Base-by-base conservation (phyloP, 2,888 invertebrate species). In the Parasteatoda lunata region DNA sequence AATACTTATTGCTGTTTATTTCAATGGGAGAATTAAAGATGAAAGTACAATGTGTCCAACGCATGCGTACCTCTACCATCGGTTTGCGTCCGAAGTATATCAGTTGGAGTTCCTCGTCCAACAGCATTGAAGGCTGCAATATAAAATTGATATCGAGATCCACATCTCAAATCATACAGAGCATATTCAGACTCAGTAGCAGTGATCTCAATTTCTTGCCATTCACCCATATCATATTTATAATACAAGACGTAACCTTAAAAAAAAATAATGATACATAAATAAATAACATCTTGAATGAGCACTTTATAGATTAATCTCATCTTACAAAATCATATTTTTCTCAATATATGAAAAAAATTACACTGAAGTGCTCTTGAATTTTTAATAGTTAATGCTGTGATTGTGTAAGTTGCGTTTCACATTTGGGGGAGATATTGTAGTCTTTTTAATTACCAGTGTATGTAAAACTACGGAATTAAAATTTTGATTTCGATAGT, bases 61-160 rank as follows among this genome's bases (percentile, higher is more conserved):
- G 2, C 1, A 30, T 3, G 3, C 52, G 52, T 49, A 84, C 89
- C 81, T 73, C 73, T 78, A 73, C 88, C 88, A 9, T 88, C 85
- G 2, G 88, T 88, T 54, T 86, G 77, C 0, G 85, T 78, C 15
- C 82, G 71, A 0, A 88, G n/a, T 8, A 82, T 73, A 30, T 84
- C 85, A 30, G 81, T 85, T 9, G 85, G 88, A 15, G 48, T 47
- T 9, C 85, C 82, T 8, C 76, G 45, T 7, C 88, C 88, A n/a
- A 85, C 75, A 2, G 73, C 30, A 54, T 88, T 88, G 70, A 78
- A 88, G 5, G 88, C 88, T 4, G 85, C 66, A 13, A 86, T 81
- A n/a, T 81, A 82, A 54, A 88, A 88, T 15, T 89, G 88, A 71
- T 89, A 89, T n/a, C 85, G 78, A 0, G 89, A 88, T 4, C 87